A percentile compares a stretch with the other conserved stretches of the same genome.
Evolutionary conservation across 2,113 vertebrate genomes (phyloP).

Genomic region (Dendrocopos noguchii): DNA sequence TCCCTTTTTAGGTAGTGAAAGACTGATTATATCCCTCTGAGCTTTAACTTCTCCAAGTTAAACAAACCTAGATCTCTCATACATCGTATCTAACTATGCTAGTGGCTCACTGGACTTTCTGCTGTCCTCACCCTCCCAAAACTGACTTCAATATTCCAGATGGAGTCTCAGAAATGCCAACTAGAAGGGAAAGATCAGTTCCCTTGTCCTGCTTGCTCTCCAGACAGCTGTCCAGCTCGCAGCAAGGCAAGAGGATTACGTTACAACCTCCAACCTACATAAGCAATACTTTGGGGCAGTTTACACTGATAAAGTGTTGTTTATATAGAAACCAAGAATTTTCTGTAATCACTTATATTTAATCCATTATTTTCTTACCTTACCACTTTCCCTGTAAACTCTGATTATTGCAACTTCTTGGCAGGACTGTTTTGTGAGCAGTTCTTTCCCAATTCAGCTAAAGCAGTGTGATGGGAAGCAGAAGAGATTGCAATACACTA

Average conservation of each 20-base stretch:
- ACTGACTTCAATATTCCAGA: background rate
- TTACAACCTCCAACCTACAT: background rate
- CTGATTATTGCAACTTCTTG: background rate
- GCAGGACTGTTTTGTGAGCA: constrained; percentile 35
- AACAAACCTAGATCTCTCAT: background rate
- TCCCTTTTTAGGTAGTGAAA: background rate
- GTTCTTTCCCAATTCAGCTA: constrained; percentile 25
- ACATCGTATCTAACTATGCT: accelerated
- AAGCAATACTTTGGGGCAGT: background rate
- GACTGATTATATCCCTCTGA: background rate
- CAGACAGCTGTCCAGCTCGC: background rate
- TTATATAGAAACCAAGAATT: constrained; percentile 26
- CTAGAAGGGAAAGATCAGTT: background rate
- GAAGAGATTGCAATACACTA: constrained; percentile 33
- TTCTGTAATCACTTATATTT: constrained; percentile 4
- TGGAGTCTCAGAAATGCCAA: background rate
- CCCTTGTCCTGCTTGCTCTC: background rate
- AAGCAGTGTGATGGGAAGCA: constrained; percentile 36
- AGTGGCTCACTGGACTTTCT: background rate
- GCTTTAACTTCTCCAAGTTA: background rate
- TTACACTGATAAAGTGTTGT: background rate
- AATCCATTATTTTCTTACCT: background rate
- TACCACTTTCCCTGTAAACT: constrained; percentile 10
- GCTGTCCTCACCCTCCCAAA: background rate
- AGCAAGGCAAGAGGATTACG: background rate